These are phyloP conservation scores for Corythornis cristatus DNA, from an alignment of 2,113 vertebrate genomes.

Conservation along the genomic window DNA sequence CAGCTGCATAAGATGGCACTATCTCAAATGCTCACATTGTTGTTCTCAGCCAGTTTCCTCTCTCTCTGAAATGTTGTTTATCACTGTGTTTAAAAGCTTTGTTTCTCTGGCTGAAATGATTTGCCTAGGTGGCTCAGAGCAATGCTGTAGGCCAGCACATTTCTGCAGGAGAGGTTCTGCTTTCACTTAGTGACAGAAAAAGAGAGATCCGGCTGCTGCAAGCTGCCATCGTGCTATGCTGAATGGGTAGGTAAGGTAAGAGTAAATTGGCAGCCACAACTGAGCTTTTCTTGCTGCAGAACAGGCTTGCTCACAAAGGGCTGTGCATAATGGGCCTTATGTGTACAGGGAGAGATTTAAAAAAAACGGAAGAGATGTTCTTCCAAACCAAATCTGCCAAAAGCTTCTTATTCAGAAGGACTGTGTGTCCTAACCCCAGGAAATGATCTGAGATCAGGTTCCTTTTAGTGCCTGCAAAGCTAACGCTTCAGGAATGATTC, in stretches of 20 bases:
- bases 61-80: not conserved
- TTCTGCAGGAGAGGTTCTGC: not conserved
- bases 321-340: not conserved
- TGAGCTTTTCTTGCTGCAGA: not conserved
- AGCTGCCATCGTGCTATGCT: not conserved
- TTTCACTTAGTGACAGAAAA: constrained; percentile 3
- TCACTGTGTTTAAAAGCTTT: not conserved
- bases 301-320: not conserved
- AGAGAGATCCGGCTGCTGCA: not conserved
- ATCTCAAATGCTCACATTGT: not conserved
- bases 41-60: not conserved
- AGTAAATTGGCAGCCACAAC: not conserved
- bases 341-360: constrained; percentile 17
- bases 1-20: not conserved
- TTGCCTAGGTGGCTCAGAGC: not conserved
- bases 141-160: not conserved
- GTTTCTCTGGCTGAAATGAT: constrained; percentile 15
- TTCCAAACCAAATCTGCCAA: constrained; percentile 31
- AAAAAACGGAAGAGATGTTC: not conserved
- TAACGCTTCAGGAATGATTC: not conserved
- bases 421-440: not conserved
- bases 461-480: not conserved
- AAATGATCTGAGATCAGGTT: not conserved
- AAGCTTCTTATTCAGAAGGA: constrained; percentile 50
- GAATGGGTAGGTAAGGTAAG: not conserved